Evolutionary conservation across 2,113 vertebrate genomes (phyloP).

Genomic region (Uria lomvia): DNA sequence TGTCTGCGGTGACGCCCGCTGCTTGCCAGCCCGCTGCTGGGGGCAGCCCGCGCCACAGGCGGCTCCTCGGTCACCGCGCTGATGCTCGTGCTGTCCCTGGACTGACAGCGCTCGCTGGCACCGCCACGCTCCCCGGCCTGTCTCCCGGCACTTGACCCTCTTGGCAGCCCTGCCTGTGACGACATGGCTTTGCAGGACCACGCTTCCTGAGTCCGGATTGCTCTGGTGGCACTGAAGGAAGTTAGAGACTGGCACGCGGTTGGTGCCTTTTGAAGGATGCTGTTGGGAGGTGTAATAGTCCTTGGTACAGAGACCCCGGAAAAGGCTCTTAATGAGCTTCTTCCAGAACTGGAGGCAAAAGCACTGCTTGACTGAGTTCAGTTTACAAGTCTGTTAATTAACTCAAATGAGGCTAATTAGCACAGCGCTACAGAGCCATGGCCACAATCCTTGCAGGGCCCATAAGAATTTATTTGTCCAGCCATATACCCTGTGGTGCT

Average conservation of each 20-base stretch:
- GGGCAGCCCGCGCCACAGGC: fast-evolving
- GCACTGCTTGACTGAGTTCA: background rate
- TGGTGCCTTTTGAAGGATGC: background rate
- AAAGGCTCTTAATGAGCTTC: background rate
- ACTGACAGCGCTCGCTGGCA: fast-evolving
- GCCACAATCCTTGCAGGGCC: background rate
- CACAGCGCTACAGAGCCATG: background rate
- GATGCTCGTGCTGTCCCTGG: fast-evolving
- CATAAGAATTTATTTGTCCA: background rate
- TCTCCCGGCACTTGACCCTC: fast-evolving
- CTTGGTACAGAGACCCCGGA: background rate
- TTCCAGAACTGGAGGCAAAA: background rate
- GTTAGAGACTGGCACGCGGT: background rate
- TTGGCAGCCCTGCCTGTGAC: background rate
- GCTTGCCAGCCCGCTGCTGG: background rate
- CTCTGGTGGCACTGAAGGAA: background rate
- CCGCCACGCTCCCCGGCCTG: fast-evolving
- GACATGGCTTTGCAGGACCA: fast-evolving
- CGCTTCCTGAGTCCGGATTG: background rate
- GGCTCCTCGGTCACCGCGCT: fast-evolving
- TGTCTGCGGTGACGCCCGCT: background rate
- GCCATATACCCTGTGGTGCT: background rate
- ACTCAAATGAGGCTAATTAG: background rate
- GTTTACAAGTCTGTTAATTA: background rate
- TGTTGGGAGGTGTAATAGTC: background rate